A percentile compares a stretch with the other conserved stretches of the same genome.
Evolutionary conservation across 1,140 invertebrate genomes (phyloP).

Genomic region (Penaeus japonicus): DNA sequence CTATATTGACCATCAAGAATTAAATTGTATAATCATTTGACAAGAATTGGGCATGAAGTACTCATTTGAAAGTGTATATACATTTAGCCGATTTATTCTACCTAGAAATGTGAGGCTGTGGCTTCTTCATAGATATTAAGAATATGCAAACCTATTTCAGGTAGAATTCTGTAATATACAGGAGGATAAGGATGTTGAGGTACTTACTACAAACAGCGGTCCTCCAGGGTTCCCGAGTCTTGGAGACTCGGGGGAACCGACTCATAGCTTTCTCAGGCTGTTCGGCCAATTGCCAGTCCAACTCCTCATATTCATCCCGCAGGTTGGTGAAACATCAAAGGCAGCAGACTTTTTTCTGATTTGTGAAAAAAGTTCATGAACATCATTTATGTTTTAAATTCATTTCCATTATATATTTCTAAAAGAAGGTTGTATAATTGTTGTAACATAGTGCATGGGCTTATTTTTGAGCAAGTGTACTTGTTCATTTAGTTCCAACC

Average conservation of each 20-base stretch:
- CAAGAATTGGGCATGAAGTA: too few species aligned
- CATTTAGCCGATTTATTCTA: too few species aligned
- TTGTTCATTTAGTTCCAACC: too few species aligned
- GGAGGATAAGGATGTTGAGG: not conserved
- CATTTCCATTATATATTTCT: too few species aligned
- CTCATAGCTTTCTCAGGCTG: not conserved
- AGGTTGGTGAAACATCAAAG: conserved; percentile 37
- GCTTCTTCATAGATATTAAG: too few species aligned
- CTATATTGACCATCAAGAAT: too few species aligned
- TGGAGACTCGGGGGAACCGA: not conserved
- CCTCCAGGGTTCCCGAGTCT: not conserved
- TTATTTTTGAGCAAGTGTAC: too few species aligned
- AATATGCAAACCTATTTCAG: too few species aligned
- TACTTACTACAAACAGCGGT: not conserved
- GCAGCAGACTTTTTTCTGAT: conserved; percentile 25
- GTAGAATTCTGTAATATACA: not conserved
- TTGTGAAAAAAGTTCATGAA: not conserved
- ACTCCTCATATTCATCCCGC: not conserved
- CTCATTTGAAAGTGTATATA: too few species aligned
- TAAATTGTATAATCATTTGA: too few species aligned
- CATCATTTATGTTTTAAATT: too few species aligned
- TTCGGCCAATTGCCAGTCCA: not conserved
- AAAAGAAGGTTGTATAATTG: not conserved
- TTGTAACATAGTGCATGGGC: not conserved
- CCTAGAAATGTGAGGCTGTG: too few species aligned